Base-by-base conservation (phyloP, 2,888 invertebrate genomes). In the Flexamia atlantica region DNA sequence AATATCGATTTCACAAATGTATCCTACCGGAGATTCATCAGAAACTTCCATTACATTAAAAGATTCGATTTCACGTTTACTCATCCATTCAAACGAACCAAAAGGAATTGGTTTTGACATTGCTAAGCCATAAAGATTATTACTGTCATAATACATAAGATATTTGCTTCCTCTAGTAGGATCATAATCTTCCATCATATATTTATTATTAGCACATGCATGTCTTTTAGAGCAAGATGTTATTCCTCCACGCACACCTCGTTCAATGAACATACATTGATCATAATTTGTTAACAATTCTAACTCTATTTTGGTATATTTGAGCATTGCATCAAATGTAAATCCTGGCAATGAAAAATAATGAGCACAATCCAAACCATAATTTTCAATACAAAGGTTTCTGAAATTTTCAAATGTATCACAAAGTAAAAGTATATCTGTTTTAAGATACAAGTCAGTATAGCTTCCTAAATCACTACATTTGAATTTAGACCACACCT, bases 391-490 rank as follows among this genome's bases (percentile, higher is more conserved):
- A 32, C 36, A 50, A 25, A 32, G 72, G 82, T 4, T 12, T 30
- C 28, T 60, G 42, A 40, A 81, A 68, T 70, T 10, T 12, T 46
- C 46, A 46, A 46, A 46, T 9, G 46, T 46, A 9, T 46, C 46
- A 46, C 84, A 57, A 42, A 86, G 74, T 14, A 81, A 40, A 23
- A 86, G 46, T 46, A 46, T 72, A 50, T 84, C 83, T 4, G 57
- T 23, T 64, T 85, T 72, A 20, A 84, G 53, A 42, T 85, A 85
- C n/a, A 85, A 60, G 20, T 83, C 64, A 7, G 79, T 87, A 84
- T 90, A 90, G 81, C 89, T 88, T 0, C 87, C 88, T 23, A 90
- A 83, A 36, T 85, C 88, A 50, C 87, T 81, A 40, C 88, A 87
- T 0, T 87, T 68, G 80, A 90, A 90, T 25, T 40, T 81, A 0